Evolutionary conservation across 2,113 vertebrate genomes (phyloP).

Genomic region (Rhinolophus ferrumequinum): DNA sequence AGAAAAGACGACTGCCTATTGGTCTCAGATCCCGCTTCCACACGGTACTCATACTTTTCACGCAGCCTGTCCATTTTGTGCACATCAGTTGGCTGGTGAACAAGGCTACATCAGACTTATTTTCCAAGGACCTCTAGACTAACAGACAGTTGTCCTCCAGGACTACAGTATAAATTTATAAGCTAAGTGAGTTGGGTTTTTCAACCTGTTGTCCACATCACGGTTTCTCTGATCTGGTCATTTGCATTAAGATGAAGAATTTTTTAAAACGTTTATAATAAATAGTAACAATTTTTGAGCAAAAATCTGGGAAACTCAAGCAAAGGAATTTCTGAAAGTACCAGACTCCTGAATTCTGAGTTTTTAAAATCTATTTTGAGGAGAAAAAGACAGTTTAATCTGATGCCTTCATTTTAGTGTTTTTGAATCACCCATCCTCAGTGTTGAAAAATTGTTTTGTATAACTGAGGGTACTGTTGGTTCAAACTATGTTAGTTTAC

Average conservation of each 20-base stretch:
- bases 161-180: constrained; percentile 81
- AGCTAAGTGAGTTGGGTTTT: constrained; percentile 86
- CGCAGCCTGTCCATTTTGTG: constrained; percentile 98
- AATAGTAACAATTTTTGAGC: constrained; percentile 77
- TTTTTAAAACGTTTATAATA: constrained; percentile 80
- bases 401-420: constrained; percentile 86
- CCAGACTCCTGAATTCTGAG: constrained; percentile 72
- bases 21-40: constrained; percentile 98
- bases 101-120: constrained; percentile 98
- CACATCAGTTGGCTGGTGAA: constrained; percentile 96
- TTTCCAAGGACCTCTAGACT: constrained; percentile 99
- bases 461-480: constrained; percentile 86
- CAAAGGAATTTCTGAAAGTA: constrained; percentile 68
- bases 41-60: constrained; percentile 99
- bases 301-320: constrained; percentile 82
- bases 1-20: constrained; percentile 97
- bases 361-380: constrained; percentile 81
- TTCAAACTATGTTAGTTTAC: constrained; percentile 90
- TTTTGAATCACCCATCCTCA: constrained; percentile 85
- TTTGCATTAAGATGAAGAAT: constrained; percentile 88
- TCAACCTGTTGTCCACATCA: constrained; percentile 78
- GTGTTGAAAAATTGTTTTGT: constrained; percentile 84
- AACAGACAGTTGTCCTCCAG: constrained; percentile 75
- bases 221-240: constrained; percentile 86
- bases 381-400: constrained; percentile 82